Conservation (phyloP, 1,140 invertebrate species). For the Stegodyphus dumicola region DNA sequence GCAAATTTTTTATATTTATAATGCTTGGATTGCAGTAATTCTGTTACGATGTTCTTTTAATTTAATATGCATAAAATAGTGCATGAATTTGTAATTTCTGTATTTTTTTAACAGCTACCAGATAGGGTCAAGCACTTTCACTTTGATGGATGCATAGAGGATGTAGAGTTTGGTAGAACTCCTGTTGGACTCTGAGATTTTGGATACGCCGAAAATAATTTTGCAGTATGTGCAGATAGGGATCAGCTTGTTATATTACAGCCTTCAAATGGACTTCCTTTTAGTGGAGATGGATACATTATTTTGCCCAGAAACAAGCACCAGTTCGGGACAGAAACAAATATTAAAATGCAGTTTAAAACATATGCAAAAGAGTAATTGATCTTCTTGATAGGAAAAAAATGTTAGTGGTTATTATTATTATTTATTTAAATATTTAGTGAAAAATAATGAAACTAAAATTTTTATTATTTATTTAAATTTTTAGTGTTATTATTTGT, state of each 20-base stretch:
- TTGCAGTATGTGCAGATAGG: conserved; percentile 78
- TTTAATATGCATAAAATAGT: too few species aligned
- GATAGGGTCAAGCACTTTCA: conserved; percentile 76
- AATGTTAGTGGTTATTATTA: too few species aligned
- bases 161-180: conserved; percentile 86
- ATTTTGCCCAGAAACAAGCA: conserved; percentile 74
- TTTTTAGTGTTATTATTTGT: too few species aligned
- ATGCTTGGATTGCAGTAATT: too few species aligned
- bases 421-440: too few species aligned
- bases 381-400: conserved; percentile 84
- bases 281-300: conserved; percentile 87
- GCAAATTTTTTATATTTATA: too few species aligned
- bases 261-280: conserved; percentile 79
- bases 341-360: conserved; percentile 83
- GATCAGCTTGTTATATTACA: conserved; percentile 75
- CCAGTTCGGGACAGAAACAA: conserved; percentile 72
- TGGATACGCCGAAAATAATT: conserved; percentile 77
- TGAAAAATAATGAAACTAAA: too few species aligned
- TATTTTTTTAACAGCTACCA: conserved; percentile 70
- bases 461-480: too few species aligned
- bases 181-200: conserved; percentile 97
- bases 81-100: too few species aligned
- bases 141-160: conserved; percentile 91
- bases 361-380: conserved; percentile 88
- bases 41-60: too few species aligned